Conservation (phyloP, 2,888 invertebrate species). For the Yponomeuta evonymella region DNA sequence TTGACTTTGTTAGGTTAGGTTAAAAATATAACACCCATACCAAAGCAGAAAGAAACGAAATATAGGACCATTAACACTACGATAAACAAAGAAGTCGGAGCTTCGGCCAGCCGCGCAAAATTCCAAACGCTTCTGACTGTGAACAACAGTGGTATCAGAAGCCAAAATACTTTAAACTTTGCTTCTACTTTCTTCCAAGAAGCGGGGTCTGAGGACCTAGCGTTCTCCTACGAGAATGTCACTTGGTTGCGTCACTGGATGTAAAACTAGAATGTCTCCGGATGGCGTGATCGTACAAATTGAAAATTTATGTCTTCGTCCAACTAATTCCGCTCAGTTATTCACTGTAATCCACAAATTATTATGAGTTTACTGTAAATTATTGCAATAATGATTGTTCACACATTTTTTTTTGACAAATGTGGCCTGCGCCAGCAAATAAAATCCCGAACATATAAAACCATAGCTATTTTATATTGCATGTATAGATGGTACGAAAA, state of each 20-base stretch:
- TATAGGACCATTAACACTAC: not conserved
- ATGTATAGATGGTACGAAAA: no score
- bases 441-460: no score
- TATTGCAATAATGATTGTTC: no score
- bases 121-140: not conserved
- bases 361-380: no score
- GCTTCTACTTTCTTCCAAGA: not conserved
- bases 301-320: no score
- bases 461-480: no score
- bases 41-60: not conserved
- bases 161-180: constrained; percentile 1
- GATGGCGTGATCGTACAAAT: no score
- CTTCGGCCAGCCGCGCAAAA: not conserved
- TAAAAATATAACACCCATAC: not conserved
- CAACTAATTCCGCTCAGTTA: no score
- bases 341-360: no score
- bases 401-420: no score
- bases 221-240: not conserved
- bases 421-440: no score
- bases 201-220: not conserved
- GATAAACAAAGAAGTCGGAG: not conserved
- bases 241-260: not conserved
- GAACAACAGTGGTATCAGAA: not conserved
- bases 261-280: not conserved
- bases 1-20: no score